Conservation (phyloP, 2,797 vertebrate genomes). For the Anguilla obscura region DNA sequence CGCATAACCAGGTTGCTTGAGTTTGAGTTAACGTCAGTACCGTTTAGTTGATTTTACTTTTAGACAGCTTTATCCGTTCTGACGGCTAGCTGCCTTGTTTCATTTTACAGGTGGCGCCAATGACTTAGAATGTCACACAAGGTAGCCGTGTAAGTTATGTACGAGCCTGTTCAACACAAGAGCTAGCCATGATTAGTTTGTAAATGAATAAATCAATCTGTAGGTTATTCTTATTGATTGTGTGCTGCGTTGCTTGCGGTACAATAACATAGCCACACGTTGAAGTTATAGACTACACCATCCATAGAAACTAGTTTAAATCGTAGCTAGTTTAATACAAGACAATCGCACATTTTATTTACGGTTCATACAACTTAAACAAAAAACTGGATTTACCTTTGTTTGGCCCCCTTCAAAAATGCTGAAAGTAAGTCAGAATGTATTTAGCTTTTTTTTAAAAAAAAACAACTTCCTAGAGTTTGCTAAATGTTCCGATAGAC, state of each 20-base stretch:
- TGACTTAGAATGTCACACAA: too few species aligned
- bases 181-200: too few species aligned
- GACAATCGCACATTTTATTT: conserved; percentile 35
- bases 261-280: too few species aligned
- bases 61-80: too few species aligned
- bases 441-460: neutral
- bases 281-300: too few species aligned
- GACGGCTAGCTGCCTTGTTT: too few species aligned
- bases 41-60: neutral
- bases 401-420: conserved; percentile 55
- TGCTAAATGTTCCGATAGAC: conserved; percentile 40
- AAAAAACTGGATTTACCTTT: conserved; percentile 60
- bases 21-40: neutral
- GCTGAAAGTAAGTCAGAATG: conserved; percentile 47
- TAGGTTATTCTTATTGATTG: too few species aligned
- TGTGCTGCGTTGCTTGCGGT: too few species aligned
- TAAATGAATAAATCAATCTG: too few species aligned
- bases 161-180: too few species aligned
- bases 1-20: neutral
- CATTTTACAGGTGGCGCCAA: too few species aligned
- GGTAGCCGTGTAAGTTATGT: too few species aligned
- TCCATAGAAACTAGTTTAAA: conserved; percentile 3
- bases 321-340: conserved; percentile 21
- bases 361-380: conserved; percentile 44
- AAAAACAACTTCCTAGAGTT: conserved; percentile 24